A percentile compares a stretch with the other conserved stretches of the same genome.
Evolutionary conservation across 2,797 vertebrate species (phyloP).

Genomic region (Pitangus sulphuratus): DNA sequence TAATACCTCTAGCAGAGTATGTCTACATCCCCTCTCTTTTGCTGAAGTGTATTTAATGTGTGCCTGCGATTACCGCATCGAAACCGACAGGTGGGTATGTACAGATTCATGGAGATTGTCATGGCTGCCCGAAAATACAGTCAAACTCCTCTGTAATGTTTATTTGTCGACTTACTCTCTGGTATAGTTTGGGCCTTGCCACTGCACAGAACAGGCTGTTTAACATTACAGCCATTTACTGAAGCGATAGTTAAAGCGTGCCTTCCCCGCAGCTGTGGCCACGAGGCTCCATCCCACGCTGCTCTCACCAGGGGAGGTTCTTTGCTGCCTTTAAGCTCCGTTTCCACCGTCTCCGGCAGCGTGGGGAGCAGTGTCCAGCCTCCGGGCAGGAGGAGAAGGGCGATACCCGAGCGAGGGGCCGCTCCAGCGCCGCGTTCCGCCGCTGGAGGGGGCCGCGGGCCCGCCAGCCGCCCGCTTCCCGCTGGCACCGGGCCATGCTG

Average conservation of each 20-base stretch:
- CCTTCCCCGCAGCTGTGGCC: neutral
- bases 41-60: neutral
- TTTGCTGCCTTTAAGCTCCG: rapidly evolving
- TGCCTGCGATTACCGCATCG: neutral
- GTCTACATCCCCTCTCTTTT: neutral
- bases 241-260: rapidly evolving
- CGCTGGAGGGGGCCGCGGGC: neutral
- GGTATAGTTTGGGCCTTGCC: neutral
- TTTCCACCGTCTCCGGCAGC: neutral
- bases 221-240: neutral
- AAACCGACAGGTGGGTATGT: neutral
- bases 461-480: neutral
- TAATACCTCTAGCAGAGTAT: neutral
- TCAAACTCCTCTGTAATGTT: neutral
- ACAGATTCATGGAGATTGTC: neutral
- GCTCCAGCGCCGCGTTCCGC: neutral
- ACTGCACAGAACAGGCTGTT: neutral
- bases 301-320: neutral
- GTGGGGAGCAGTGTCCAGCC: neutral
- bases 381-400: neutral
- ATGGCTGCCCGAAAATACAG: neutral
- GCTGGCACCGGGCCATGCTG: rapidly evolving
- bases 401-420: neutral
- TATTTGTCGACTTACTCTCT: neutral
- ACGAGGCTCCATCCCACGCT: rapidly evolving